Conservation (phyloP, 2,888 invertebrate species). For the Eristalinus sepulchralis region DNA sequence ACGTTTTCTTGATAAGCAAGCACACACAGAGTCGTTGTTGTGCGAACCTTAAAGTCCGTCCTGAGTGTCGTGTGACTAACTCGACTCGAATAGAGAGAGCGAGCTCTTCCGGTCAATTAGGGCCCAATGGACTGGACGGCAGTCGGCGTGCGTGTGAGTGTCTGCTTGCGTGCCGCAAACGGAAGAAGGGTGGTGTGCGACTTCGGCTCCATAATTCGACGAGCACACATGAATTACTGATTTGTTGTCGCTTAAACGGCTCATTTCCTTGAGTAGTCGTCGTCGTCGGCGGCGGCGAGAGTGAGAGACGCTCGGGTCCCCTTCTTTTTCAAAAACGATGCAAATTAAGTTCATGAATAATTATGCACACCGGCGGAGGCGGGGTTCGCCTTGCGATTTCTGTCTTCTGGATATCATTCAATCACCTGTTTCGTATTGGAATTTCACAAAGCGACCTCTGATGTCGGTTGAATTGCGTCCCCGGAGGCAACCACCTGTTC, state of each 20-base stretch:
- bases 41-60: constrained; percentile 31
- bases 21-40: constrained; percentile 35
- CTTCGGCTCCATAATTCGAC: constrained; percentile 7
- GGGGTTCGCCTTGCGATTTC: constrained; percentile 23
- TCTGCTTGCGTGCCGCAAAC: constrained; percentile 25
- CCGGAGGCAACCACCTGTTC: constrained; percentile 59
- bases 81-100: not conserved
- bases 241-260: constrained; percentile 69
- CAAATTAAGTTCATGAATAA: constrained; percentile 60
- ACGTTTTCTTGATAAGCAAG: constrained; percentile 57
- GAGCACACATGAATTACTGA: constrained; percentile 58
- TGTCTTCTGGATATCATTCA: constrained; percentile 6
- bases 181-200: not conserved
- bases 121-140: not conserved
- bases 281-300: not conserved
- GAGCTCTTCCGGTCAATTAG: constrained; percentile 19
- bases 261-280: constrained; percentile 56
- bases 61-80: constrained; percentile 44
- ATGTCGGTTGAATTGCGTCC: constrained; percentile 25
- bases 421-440: constrained; percentile 63
- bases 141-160: not conserved
- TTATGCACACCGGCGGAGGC: constrained; percentile 13
- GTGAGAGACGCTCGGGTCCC: not conserved
- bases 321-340: constrained; percentile 33
- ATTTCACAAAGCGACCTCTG: constrained; percentile 27